phyloP scores from a whole-genome alignment of 1,140 invertebrate species.

The Kradibia gibbosae region DNA sequence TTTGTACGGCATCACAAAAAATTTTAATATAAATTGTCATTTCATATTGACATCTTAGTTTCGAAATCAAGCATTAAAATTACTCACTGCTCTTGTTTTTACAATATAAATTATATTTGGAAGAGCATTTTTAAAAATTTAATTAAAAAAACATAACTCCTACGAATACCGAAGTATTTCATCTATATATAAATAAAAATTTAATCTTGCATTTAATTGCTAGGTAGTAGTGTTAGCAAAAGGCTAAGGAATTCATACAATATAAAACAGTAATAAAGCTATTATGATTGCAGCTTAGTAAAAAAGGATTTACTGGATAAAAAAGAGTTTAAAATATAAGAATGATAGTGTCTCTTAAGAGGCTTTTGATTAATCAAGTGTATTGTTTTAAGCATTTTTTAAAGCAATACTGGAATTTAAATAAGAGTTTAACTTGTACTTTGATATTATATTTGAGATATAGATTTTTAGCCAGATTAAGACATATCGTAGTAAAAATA shows the following conservation, averaged over 20 bases:
- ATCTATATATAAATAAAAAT: not conserved
- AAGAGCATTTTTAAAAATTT: not conserved
- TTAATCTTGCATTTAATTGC: not conserved
- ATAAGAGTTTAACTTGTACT: too few relatives aligned
- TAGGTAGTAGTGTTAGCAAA: not conserved
- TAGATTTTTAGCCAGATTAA: too few relatives aligned
- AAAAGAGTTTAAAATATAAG: not conserved
- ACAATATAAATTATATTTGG: too few relatives aligned
- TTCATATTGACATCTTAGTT: too few relatives aligned
- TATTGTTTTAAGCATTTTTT: not conserved
- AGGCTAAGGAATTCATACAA: conserved; percentile 2
- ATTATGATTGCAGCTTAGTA: not conserved
- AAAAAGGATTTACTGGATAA: not conserved
- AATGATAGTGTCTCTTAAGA: not conserved
- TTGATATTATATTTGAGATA: too few relatives aligned
- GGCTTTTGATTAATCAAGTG: not conserved
- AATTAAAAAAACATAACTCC: not conserved
- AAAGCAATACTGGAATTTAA: too few relatives aligned
- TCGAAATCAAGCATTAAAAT: too few relatives aligned
- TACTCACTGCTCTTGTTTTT: too few relatives aligned
- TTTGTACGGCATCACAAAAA: too few relatives aligned
- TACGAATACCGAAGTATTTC: not conserved
- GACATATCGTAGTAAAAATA: too few relatives aligned
- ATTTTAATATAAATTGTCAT: too few relatives aligned
- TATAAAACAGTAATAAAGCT: not conserved